phyloP scores from a whole-genome alignment of 2,113 vertebrate genomes.

The Cephalopterus ornatus region DNA sequence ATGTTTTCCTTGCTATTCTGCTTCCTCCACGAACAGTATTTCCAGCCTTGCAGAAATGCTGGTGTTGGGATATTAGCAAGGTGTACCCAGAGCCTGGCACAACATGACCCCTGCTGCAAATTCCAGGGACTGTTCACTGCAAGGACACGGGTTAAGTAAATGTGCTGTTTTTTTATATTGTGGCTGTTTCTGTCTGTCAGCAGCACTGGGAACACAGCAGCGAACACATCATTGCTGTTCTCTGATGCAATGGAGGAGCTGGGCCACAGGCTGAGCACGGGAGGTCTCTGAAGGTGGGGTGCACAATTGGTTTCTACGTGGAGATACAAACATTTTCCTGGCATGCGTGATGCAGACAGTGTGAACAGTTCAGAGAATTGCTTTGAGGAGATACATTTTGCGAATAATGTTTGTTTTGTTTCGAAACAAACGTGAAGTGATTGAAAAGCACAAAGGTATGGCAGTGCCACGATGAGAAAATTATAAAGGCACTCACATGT shows the following conservation, averaged over 20 bases:
- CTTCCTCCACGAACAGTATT: not conserved
- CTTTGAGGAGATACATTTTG: not conserved
- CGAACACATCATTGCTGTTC: not conserved
- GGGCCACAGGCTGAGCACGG: not conserved
- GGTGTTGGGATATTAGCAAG: not conserved
- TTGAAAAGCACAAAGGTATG: not conserved
- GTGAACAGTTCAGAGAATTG: not conserved
- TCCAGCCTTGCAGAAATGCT: not conserved
- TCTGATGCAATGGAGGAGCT: accelerated
- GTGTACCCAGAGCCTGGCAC: not conserved
- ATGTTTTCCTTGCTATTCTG: not conserved
- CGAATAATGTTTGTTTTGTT: not conserved
- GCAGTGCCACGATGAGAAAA: not conserved
- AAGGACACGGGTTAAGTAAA: not conserved
- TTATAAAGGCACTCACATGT: not conserved
- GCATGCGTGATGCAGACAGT: not conserved
- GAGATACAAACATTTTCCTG: not conserved
- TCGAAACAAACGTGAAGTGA: not conserved
- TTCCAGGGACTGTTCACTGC: not conserved
- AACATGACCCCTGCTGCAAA: not conserved
- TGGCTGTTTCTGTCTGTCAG: not conserved
- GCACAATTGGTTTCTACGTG: not conserved
- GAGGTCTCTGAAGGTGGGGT: not conserved
- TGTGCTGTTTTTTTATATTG: not conserved
- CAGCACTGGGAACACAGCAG: not conserved